A percentile compares a stretch with the other conserved stretches of the same genome.
Evolutionary conservation across 2,888 invertebrate species (phyloP).

Genomic region (Cataglyphis rosenhaueri): DNA sequence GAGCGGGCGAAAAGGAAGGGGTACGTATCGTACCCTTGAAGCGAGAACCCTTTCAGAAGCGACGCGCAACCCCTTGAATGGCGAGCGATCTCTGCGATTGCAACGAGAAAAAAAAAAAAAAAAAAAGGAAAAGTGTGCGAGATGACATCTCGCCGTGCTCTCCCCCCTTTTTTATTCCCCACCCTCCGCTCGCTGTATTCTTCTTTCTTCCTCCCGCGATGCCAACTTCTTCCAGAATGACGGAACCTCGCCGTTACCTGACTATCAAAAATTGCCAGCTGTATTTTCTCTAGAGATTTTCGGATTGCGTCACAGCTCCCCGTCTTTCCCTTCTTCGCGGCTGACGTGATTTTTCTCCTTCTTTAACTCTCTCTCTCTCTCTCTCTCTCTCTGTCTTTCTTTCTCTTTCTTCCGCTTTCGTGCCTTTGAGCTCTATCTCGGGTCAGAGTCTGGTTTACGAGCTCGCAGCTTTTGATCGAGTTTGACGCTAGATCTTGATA

Average conservation of each 20-base stretch:
- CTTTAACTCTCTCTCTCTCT: not conserved
- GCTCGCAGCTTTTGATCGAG: conserved; percentile 78
- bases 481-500: conserved; percentile 84
- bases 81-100: conserved; percentile 51
- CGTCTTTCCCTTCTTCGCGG: conserved; percentile 16
- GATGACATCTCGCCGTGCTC: conserved; percentile 81
- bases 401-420: conserved; percentile 27
- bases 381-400: conserved; percentile 13
- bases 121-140: conserved; percentile 82
- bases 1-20: conserved; percentile 40
- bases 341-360: conserved; percentile 22
- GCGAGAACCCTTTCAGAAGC: conserved; percentile 67
- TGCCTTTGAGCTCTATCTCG: conserved; percentile 52
- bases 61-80: conserved; percentile 60
- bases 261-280: conserved; percentile 74
- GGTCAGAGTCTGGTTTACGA: conserved; percentile 66
- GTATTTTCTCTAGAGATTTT: conserved; percentile 83
- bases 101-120: conserved; percentile 46
- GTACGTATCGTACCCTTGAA: conserved; percentile 66
- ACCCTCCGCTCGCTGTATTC: conserved; percentile 21
- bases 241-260: conserved; percentile 69
- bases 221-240: conserved; percentile 65
- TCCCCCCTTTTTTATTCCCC: conserved; percentile 23
- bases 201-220: conserved; percentile 57
- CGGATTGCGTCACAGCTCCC: conserved; percentile 60